Evolutionary conservation across 2,797 vertebrate genomes (phyloP).

Genomic region (Enteromius viviparus): DNA sequence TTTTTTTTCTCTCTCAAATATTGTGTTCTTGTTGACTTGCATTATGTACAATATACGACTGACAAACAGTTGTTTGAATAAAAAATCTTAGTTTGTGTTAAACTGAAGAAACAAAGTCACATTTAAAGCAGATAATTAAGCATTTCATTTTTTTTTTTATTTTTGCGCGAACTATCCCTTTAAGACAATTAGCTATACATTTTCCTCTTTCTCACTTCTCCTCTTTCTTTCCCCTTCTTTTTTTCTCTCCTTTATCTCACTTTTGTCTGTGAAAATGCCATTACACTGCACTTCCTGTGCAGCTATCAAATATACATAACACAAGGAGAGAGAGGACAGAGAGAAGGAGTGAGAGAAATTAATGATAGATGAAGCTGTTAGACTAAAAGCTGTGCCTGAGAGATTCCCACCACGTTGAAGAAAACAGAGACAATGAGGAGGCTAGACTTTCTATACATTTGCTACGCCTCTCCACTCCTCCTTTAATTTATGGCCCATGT

Average conservation of each 20-base stretch:
- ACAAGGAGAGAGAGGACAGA: background rate
- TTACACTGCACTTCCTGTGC: constrained; percentile 40
- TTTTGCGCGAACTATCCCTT: too few relatives aligned
- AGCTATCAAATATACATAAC: constrained; percentile 60
- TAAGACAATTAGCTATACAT: background rate
- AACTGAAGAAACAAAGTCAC: too few relatives aligned
- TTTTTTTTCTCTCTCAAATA: too few relatives aligned
- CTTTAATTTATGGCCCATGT: constrained; percentile 21
- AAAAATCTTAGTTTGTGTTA: too few relatives aligned
- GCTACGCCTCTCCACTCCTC: background rate
- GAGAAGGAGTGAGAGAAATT: constrained; percentile 20
- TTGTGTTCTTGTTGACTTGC: too few relatives aligned
- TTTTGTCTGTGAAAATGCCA: constrained; percentile 33
- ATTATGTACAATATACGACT: too few relatives aligned
- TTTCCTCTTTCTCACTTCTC: background rate
- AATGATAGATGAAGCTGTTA: constrained; percentile 39
- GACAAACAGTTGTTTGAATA: too few relatives aligned
- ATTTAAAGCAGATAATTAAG: too few relatives aligned
- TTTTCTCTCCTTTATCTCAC: background rate
- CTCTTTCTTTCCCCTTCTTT: background rate
- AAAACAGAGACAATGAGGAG: constrained; percentile 11
- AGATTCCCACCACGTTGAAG: constrained; percentile 24
- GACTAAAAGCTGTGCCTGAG: constrained; percentile 23
- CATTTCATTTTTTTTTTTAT: too few relatives aligned
- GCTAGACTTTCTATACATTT: background rate